These are phyloP conservation scores for Coelopa pilipes DNA, from an alignment of 2,888 invertebrate species.

Conservation along the genomic window DNA sequence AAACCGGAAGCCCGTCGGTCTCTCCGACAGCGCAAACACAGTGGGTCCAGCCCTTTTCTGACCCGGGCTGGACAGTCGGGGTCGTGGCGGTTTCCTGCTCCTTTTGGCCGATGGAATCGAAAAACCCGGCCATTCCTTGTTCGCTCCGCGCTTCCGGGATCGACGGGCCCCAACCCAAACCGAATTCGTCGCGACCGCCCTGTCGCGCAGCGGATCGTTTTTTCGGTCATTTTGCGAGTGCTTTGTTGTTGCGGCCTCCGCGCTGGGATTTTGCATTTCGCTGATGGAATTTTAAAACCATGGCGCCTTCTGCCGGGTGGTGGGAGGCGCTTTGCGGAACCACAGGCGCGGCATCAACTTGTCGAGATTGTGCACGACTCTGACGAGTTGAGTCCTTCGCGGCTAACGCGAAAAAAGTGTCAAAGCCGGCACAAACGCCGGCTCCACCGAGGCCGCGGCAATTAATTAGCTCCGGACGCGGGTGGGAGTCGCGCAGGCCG, in stretches of 20 bases:
- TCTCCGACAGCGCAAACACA: neutral
- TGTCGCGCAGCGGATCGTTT: neutral
- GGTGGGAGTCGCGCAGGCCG: neutral
- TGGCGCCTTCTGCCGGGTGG: neutral
- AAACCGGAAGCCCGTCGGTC: no score
- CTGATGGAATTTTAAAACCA: constrained; percentile 22
- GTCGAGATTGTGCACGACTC: constrained; percentile 29
- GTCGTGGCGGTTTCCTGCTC: no score
- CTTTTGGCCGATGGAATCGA: no score
- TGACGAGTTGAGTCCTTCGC: constrained; percentile 19
- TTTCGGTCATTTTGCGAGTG: neutral
- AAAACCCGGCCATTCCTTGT: no score
- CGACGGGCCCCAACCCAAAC: no score
- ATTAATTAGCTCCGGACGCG: constrained; percentile 16
- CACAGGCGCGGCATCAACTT: constrained; percentile 21
- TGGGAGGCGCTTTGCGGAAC: neutral
- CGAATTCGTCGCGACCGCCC: no score
- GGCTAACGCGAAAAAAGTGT: neutral
- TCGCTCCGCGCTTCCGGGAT: no score
- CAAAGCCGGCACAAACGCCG: neutral
- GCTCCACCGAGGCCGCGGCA: neutral
- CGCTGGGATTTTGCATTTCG: constrained; percentile 29
- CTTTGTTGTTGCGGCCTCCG: neutral
- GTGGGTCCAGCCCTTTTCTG: no score
- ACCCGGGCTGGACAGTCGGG: no score